Conservation (phyloP, 2,113 vertebrate genomes). For the Cricetomys ansorgei region DNA sequence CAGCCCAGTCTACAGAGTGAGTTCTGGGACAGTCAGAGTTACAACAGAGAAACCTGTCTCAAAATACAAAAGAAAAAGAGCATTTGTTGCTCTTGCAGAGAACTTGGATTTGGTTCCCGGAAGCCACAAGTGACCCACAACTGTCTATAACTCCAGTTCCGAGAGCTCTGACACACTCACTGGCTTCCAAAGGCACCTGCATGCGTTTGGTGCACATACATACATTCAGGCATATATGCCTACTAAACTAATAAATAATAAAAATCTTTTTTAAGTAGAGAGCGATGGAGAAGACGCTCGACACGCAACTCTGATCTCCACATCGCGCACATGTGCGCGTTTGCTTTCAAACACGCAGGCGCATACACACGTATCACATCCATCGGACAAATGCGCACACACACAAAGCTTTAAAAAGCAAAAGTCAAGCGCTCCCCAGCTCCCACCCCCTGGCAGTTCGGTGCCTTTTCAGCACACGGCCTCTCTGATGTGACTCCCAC, state of each 20-base stretch:
- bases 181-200: background rate
- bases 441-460: background rate
- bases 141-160: background rate
- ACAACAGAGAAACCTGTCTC: too few species aligned
- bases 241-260: background rate
- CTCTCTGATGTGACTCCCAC: background rate
- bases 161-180: background rate
- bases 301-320: background rate
- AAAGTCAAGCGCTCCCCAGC: fast-evolving
- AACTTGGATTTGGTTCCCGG: background rate
- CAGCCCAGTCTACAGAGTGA: too few species aligned
- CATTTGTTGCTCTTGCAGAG: background rate
- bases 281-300: background rate
- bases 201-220: background rate
- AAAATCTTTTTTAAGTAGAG: background rate
- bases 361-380: background rate
- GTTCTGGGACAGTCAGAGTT: too few species aligned
- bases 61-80: too few species aligned
- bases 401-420: background rate
- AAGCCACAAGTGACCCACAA: background rate
- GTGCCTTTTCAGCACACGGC: background rate
- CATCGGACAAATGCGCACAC: background rate
- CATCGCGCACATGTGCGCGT: too few species aligned
- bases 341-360: background rate
- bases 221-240: too few species aligned